Conservation (phyloP, 2,113 vertebrate genomes). For the Brachyhypopomus occidentalis region DNA sequence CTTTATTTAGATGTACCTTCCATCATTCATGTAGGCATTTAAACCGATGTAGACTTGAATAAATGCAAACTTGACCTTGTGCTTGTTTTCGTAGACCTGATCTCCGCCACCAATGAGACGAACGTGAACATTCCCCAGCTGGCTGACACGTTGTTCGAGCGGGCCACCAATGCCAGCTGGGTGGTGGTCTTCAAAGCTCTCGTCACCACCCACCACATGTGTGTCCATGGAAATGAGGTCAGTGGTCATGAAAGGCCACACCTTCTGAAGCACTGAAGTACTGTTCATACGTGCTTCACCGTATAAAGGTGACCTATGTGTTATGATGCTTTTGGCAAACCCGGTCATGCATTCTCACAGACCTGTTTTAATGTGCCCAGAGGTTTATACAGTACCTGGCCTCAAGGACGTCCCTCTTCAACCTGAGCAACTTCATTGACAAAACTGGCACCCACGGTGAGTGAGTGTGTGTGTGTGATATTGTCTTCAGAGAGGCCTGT, state of each 20-base stretch:
- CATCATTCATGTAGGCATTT: background rate
- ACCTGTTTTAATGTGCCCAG: constrained; percentile 67
- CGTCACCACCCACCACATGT: constrained; percentile 94
- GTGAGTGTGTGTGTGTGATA: constrained; percentile 46
- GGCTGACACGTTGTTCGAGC: constrained; percentile 81
- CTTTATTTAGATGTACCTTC: too few species aligned
- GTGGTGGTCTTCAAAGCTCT: constrained; percentile 99
- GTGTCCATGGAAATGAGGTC: constrained; percentile 98
- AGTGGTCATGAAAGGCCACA: constrained; percentile 27
- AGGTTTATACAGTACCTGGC: constrained; percentile 99
- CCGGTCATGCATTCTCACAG: background rate
- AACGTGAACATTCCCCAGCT: constrained; percentile 98
- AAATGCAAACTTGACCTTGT: background rate
- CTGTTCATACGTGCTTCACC: background rate
- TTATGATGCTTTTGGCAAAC: too few species aligned
- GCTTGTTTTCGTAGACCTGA: constrained; percentile 82
- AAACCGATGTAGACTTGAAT: background rate
- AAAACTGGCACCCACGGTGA: constrained; percentile 98
- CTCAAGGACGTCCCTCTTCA: constrained; percentile 97
- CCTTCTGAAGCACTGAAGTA: background rate
- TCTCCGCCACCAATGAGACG: constrained; percentile 97
- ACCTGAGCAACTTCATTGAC: constrained; percentile 99
- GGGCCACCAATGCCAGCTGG: constrained; percentile 91
- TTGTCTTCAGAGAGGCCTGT: background rate
- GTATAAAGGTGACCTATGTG: too few species aligned